These are phyloP conservation scores for Drymodes brunneopygia DNA, from an alignment of 2,113 vertebrate genomes.

Conservation along the genomic window DNA sequence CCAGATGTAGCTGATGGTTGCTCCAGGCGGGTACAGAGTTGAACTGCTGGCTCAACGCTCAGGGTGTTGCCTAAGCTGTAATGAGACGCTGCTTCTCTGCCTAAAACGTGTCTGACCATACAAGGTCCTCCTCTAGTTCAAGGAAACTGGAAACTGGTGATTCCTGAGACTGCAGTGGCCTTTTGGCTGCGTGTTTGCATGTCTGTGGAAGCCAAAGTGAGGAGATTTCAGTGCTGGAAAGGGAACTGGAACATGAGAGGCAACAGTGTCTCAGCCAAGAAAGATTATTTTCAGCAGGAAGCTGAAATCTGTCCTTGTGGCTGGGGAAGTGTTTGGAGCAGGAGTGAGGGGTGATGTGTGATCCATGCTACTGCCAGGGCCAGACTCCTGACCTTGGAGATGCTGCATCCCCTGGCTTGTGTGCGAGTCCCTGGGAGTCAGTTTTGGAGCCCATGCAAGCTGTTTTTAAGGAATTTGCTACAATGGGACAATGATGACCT, in stretches of 20 bases:
- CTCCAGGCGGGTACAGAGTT: background rate
- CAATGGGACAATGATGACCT: background rate
- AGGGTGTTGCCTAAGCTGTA: background rate
- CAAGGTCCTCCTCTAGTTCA: background rate
- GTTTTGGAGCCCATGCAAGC: slow-evolving; percentile 19
- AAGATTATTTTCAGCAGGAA: slow-evolving; percentile 1
- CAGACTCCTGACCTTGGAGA: background rate
- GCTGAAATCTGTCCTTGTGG: background rate
- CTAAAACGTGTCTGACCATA: background rate
- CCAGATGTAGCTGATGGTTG: background rate
- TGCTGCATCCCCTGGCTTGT: background rate
- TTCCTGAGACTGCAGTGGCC: slow-evolving; percentile 65
- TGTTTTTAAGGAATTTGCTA: background rate
- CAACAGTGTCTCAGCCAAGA: background rate
- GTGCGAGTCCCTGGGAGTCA: background rate
- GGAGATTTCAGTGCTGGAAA: slow-evolving; percentile 13
- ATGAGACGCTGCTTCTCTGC: slow-evolving; percentile 27
- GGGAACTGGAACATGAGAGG: background rate
- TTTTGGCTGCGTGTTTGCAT: slow-evolving; percentile 21
- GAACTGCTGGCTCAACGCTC: background rate
- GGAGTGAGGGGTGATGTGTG: background rate
- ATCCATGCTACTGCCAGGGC: background rate
- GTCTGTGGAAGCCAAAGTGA: slow-evolving; percentile 23
- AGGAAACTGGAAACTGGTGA: slow-evolving; percentile 16
- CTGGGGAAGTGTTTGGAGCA: background rate